Conservation (phyloP, 2,113 vertebrate species). For the Chaenocephalus aceratus region DNA sequence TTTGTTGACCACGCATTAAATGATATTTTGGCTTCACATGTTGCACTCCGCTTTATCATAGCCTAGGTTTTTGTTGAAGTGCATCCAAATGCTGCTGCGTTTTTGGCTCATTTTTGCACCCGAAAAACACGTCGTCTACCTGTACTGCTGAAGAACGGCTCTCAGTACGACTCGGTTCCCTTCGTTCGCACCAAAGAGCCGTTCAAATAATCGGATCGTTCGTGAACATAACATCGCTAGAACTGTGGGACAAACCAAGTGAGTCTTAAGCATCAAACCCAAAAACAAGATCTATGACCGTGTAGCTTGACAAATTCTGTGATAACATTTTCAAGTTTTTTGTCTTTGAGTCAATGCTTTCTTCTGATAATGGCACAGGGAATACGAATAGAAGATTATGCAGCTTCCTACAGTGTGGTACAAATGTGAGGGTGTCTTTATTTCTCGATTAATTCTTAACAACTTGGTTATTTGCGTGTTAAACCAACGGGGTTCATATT, state of each 20-base stretch:
- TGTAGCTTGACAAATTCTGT: background rate
- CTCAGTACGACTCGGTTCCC: too few species aligned
- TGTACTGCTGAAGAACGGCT: too few species aligned
- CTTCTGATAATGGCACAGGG: background rate
- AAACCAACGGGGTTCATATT: background rate
- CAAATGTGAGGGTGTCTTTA: background rate
- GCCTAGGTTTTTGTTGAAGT: too few species aligned
- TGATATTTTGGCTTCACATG: too few species aligned
- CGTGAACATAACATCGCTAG: too few species aligned
- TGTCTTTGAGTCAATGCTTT: background rate
- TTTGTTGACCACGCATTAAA: too few species aligned
- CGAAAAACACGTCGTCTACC: too few species aligned
- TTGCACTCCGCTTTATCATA: too few species aligned
- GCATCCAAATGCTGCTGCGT: too few species aligned
- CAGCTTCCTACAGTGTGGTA: background rate
- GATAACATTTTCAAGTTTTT: background rate
- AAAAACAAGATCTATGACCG: background rate
- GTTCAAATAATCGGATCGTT: too few species aligned
- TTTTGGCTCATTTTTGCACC: too few species aligned
- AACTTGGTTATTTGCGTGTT: background rate
- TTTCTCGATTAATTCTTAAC: constrained; percentile 2
- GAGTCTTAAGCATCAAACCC: constrained; percentile 10
- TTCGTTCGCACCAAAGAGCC: too few species aligned
- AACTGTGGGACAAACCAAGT: constrained; percentile 11
- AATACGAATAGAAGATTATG: background rate